Evolutionary conservation across 2,113 vertebrate species (phyloP).

Genomic region (Trichechus manatus): DNA sequence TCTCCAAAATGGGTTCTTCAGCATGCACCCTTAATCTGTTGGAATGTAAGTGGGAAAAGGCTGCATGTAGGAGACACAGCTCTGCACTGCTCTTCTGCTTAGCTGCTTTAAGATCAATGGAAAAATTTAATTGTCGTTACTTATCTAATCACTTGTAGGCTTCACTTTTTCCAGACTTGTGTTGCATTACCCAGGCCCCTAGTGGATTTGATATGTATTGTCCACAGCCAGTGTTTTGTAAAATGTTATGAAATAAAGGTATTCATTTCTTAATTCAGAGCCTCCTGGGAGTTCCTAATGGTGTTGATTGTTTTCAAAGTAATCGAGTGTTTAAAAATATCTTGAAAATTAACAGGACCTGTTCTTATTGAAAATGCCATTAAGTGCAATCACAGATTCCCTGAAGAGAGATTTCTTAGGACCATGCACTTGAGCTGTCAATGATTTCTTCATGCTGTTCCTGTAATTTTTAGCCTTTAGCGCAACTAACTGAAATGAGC

Average conservation of each 20-base stretch:
- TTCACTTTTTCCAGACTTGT: background rate
- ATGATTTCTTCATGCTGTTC: constrained; percentile 73
- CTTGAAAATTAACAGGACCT: constrained; percentile 76
- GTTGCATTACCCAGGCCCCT: background rate
- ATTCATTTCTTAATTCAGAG: constrained; percentile 79
- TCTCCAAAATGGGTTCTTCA: constrained; percentile 10
- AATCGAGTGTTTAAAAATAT: constrained; percentile 80
- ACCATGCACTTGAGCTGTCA: constrained; percentile 74
- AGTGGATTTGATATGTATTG: constrained; percentile 68
- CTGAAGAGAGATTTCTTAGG: constrained; percentile 72
- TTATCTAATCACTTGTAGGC: constrained; percentile 55
- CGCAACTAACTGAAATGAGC: constrained; percentile 72
- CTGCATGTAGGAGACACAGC: background rate
- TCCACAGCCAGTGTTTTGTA: constrained; percentile 67
- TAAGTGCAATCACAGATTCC: constrained; percentile 67
- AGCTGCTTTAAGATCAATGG: constrained; percentile 37
- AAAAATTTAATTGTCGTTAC: constrained; percentile 63
- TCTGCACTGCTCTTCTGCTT: background rate
- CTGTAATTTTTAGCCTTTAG: constrained; percentile 81
- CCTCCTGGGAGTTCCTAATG: constrained; percentile 61
- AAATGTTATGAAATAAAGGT: constrained; percentile 75
- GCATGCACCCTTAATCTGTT: background rate
- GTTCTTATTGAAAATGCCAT: constrained; percentile 58
- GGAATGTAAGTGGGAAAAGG: background rate
- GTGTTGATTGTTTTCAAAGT: constrained; percentile 73